Evolutionary conservation across 2,888 invertebrate species (phyloP), one percentile per base, ranked within the genome.

Genomic region (Silvanus unidentatus): DNA sequence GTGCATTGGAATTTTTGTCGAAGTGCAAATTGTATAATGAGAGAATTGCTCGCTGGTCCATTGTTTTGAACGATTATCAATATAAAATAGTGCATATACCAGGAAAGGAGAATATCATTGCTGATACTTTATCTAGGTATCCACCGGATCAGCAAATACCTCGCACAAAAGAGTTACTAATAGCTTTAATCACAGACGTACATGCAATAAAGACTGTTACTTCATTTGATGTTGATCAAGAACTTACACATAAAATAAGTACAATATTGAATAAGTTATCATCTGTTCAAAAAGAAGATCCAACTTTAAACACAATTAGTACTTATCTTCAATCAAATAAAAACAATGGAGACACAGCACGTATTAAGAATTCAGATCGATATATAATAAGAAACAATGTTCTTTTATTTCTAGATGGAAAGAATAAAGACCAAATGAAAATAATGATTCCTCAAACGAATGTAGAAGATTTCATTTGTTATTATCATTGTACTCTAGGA

Each of bases 51-150:
- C 41, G 44, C 14, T 41, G 48, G 48, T 13, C 36, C 3, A 12
- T 40, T 1, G 29, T 42, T 30, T 11, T 44, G 1, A 43, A 48
- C 27, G 39, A 47, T 35, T 47, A 29, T 35, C 14, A 40, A 3
- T 47, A 35, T 40, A 27, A 27, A 2, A 47, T 46, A 16, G 1
- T 12, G 14, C 28, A 47, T 13, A 40, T 11, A 9, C 39, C 43
- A 10, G 46, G 46, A 5, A 42, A 43, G 32, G 43, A 49, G n/a
- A 45, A 43, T 15, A n/a, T 46, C n/a, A 10, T 37, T 1, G 45
- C 49, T 2, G 49, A 49, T 27, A 14, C 32, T 1, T 15, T 45
- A 10, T 48, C 32, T 28, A 40, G 30, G 30, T 11, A 12, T 12
- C 32, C 32, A 8, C 32, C 22, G 10, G 36, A 13, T n/a, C 10